A percentile compares a stretch with the other conserved stretches of the same genome.
These are phyloP conservation scores for Platycheirus rosarum DNA, from an alignment of 2,888 invertebrate genomes.

Conservation along the genomic window DNA sequence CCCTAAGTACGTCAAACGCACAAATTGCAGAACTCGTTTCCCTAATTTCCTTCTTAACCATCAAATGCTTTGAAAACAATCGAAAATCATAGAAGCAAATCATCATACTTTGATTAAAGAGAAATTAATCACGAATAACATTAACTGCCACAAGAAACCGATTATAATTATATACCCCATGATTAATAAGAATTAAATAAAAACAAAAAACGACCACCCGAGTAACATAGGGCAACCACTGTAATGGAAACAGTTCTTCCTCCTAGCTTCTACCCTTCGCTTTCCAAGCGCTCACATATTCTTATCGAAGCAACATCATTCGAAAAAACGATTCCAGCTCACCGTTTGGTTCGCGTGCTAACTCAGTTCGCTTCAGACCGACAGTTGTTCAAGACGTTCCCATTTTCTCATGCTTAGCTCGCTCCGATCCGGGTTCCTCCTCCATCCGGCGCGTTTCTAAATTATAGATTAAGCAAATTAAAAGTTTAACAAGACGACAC, in stretches of 20 bases:
- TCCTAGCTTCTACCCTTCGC: conserved; percentile 28
- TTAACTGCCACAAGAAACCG: no score
- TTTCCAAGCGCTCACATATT: conserved; percentile 15
- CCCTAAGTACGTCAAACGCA: no score
- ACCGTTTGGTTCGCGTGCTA: conserved; percentile 33
- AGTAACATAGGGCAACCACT: conserved; percentile 23
- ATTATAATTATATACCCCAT: background rate
- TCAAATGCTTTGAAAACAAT: no score
- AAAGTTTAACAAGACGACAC: conserved; percentile 5
- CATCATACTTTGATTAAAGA: no score
- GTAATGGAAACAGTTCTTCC: conserved; percentile 4
- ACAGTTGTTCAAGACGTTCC: conserved; percentile 61
- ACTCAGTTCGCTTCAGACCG: conserved; percentile 65
- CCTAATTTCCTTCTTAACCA: no score
- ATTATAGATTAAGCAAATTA: conserved; percentile 45
- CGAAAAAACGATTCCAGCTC: conserved; percentile 1
- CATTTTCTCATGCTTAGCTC: conserved; percentile 10
- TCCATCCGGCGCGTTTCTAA: conserved; percentile 9
- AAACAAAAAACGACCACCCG: conserved; percentile 3
- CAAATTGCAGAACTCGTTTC: no score
- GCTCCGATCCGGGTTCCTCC: background rate
- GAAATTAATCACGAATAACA: no score
- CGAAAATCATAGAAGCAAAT: no score
- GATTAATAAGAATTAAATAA: background rate
- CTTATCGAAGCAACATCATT: background rate